Conservation (phyloP, 2,888 invertebrate genomes). For the Pseudococcus viburni region DNA sequence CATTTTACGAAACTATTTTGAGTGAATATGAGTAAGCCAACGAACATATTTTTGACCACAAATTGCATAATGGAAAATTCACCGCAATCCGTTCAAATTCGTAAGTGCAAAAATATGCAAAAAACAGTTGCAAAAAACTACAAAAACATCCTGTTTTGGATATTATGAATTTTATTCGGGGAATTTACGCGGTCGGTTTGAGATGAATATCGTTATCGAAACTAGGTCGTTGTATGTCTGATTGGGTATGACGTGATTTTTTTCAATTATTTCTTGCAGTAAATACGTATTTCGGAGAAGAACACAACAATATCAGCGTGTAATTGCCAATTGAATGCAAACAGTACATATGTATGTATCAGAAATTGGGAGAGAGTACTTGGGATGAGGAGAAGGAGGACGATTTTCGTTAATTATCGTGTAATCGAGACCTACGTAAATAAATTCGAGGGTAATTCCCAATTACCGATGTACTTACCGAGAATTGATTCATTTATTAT, state of each 20-base stretch:
- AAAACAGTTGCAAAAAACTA: neutral
- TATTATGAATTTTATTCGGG: neutral
- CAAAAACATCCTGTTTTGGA: neutral
- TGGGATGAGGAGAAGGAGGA: neutral
- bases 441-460: neutral
- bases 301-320: no score
- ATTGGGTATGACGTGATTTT: no score
- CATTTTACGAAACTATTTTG: no score
- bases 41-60: no score
- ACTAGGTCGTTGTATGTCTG: neutral
- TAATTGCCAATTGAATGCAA: no score
- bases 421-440: neutral
- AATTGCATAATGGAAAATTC: neutral
- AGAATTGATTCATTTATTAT: neutral
- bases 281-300: no score
- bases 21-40: no score
- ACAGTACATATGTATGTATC: neutral
- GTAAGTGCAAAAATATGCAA: neutral
- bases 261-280: no score
- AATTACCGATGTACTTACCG: neutral
- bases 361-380: neutral
- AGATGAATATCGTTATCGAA: neutral
- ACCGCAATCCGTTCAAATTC: neutral
- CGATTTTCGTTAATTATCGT: neutral
- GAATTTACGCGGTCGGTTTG: neutral